A percentile compares a stretch with the other conserved stretches of the same genome.
Conservation (phyloP, 2,113 vertebrate genomes). For the Spilogale gracilis region DNA sequence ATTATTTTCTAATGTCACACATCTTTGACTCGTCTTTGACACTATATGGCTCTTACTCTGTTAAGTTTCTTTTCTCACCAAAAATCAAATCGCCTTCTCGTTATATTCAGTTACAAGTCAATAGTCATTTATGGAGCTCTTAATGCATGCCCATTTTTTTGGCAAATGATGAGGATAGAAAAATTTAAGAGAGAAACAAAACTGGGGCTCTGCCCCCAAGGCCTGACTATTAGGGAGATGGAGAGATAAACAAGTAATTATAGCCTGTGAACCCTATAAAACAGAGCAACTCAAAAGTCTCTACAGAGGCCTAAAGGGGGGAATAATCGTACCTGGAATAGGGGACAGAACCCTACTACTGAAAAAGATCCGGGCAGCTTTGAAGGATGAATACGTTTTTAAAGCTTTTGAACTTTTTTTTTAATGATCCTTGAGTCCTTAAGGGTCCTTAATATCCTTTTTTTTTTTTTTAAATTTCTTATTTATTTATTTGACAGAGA, state of each 20-base stretch:
- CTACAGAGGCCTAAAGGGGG: not conserved
- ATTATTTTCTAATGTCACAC: not conserved
- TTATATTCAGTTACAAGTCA: not conserved
- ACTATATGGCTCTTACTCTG: not conserved
- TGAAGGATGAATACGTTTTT: not conserved
- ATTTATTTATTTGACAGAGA: too few species aligned
- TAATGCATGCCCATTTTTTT: not conserved
- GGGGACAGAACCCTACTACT: not conserved
- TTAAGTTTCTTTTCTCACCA: not conserved
- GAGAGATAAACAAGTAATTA: conserved; percentile 30
- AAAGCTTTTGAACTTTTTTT: not conserved
- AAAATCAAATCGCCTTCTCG: not conserved
- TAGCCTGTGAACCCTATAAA: not conserved
- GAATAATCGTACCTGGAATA: not conserved
- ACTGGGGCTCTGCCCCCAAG: not conserved
- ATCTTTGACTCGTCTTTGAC: not conserved
- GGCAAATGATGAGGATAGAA: not conserved
- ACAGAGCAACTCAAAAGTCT: not conserved
- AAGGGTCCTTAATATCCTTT: too few species aligned
- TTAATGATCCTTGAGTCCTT: too few species aligned
- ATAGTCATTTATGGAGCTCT: not conserved
- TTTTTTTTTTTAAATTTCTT: too few species aligned
- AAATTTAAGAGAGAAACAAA: not conserved
- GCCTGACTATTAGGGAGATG: not conserved
- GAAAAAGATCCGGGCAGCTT: not conserved